phyloP scores from a whole-genome alignment of 2,113 vertebrate genomes.

The Fulica atra region DNA sequence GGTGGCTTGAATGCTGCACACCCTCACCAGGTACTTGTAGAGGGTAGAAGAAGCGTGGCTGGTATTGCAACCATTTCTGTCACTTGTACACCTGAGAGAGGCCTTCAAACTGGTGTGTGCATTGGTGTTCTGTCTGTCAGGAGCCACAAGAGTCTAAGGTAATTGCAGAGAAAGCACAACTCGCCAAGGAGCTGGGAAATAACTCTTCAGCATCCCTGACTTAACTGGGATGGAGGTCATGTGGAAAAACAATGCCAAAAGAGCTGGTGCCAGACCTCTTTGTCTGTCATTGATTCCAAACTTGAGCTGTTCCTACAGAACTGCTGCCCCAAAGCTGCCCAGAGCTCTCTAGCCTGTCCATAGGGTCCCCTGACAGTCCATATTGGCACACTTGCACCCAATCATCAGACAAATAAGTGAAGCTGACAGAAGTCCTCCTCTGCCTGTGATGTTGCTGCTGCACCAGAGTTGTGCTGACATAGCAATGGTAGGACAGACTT shows the following conservation, averaged over 20 bases:
- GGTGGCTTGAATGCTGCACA: conserved; percentile 82
- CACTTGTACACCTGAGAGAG: not conserved
- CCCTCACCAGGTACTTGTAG: conserved; percentile 87
- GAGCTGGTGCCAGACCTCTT: not conserved
- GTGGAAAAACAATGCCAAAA: not conserved
- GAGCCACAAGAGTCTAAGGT: not conserved
- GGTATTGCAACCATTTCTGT: not conserved
- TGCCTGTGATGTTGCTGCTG: not conserved
- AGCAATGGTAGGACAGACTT: not conserved
- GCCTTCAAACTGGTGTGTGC: not conserved
- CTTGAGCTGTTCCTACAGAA: not conserved
- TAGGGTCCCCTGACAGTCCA: not conserved
- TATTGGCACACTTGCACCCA: fast-evolving
- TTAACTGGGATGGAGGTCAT: not conserved
- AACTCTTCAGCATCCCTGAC: not conserved
- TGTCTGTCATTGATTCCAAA: not conserved
- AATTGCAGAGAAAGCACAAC: not conserved
- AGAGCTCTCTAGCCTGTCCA: not conserved
- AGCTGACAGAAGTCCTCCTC: not conserved
- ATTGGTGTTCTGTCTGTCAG: not conserved
- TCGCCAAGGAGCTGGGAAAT: not conserved
- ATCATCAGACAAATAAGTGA: not conserved
- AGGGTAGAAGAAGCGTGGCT: not conserved
- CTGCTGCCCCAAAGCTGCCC: not conserved
- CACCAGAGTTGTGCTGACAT: not conserved